phyloP scores from a whole-genome alignment of 2,113 vertebrate genomes.

The Mohoua ochrocephala region DNA sequence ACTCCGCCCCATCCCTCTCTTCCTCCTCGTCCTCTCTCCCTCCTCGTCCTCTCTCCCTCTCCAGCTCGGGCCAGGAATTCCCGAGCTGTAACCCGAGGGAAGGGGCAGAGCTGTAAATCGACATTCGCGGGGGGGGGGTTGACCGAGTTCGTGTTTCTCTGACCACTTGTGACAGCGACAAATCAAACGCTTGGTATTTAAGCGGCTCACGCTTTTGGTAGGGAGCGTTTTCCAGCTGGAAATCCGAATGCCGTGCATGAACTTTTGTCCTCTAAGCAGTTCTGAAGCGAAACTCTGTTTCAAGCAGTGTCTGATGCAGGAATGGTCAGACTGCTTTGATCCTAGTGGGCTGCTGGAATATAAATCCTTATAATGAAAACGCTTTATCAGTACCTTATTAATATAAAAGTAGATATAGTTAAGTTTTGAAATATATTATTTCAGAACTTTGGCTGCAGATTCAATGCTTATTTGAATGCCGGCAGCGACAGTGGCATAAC shows the following conservation, averaged over 20 bases:
- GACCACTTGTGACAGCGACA: fast-evolving
- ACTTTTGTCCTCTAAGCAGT: neutral
- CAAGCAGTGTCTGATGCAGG: fast-evolving
- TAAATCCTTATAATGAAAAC: neutral
- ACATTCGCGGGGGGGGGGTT: fast-evolving
- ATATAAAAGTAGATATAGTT: fast-evolving
- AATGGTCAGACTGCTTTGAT: too few relatives aligned
- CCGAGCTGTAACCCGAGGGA: neutral
- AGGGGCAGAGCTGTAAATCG: neutral
- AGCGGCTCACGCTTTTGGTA: fast-evolving
- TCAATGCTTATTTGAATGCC: fast-evolving
- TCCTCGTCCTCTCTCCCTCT: too few relatives aligned
- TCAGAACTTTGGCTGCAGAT: fast-evolving
- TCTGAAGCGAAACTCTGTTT: neutral
- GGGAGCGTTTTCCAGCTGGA: neutral
- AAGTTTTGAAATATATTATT: neutral
- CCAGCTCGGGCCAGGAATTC: neutral
- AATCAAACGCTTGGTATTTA: fast-evolving
- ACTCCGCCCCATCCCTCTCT: too few relatives aligned
- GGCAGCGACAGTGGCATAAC: fast-evolving
- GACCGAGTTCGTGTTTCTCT: neutral
- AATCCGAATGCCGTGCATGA: fast-evolving
- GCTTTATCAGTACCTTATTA: too few relatives aligned
- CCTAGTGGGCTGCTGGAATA: neutral
- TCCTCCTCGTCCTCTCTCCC: too few relatives aligned